These are phyloP conservation scores for Oncopodura yosiiana DNA, from an alignment of 1,140 invertebrate genomes.

Conservation along the genomic window DNA sequence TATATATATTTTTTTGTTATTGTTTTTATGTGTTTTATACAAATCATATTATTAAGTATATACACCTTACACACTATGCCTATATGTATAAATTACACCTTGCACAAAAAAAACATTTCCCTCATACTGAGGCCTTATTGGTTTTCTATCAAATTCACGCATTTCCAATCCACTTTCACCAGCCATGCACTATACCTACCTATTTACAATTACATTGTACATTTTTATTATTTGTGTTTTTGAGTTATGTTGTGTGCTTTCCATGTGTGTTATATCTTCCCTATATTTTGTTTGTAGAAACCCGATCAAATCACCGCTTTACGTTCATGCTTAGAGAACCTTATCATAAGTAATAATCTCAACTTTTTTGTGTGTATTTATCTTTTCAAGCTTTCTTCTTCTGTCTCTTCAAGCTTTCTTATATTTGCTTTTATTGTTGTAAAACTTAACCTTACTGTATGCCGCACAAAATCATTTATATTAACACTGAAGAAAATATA, in stretches of 20 bases:
- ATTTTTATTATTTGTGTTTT: not conserved
- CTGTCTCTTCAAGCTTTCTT: not conserved
- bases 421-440: not conserved
- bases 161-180: no score
- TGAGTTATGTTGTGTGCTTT: constrained; percentile 2
- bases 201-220: no score
- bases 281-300: constrained; percentile 13
- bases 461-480: not conserved
- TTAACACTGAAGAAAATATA: not conserved
- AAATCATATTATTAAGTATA: no score
- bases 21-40: not conserved
- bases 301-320: constrained; percentile 28
- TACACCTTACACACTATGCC: not conserved
- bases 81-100: not conserved
- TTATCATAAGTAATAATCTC: constrained; percentile 21
- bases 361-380: not conserved
- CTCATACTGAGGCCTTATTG: no score
- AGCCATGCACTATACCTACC: no score
- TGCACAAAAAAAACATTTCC: not conserved
- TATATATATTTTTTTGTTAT: not conserved
- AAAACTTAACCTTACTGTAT: not conserved
- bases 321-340: constrained; percentile 26
- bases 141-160: not conserved
- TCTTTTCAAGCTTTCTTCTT: not conserved
- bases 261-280: not conserved